phyloP scores from a whole-genome alignment of 2,113 vertebrate species.

The Talpa occidentalis region DNA sequence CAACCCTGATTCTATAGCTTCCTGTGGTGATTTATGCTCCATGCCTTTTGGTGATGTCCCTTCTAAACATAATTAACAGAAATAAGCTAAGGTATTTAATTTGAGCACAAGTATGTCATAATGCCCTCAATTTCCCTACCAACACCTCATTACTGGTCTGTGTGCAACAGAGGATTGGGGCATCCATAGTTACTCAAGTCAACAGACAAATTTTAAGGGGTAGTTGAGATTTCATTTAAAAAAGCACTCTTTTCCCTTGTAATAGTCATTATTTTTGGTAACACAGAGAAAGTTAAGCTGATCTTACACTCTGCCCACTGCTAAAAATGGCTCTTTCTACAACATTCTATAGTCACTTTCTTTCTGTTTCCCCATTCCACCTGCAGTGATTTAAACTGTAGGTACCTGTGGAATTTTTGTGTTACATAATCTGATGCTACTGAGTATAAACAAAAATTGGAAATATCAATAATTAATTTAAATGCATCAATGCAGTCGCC shows the following conservation, averaged over 20 bases:
- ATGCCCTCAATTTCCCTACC: background rate
- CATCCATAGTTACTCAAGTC: background rate
- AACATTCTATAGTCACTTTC: background rate
- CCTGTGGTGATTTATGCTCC: background rate
- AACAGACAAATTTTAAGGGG: background rate
- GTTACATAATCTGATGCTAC: background rate
- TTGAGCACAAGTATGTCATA: background rate
- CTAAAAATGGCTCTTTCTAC: background rate
- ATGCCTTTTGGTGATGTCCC: background rate
- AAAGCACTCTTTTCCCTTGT: background rate
- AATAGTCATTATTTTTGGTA: constrained; percentile 41
- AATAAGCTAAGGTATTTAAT: background rate
- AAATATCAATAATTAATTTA: constrained; percentile 48
- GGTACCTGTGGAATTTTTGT: background rate
- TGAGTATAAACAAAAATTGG: background rate
- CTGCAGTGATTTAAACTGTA: background rate
- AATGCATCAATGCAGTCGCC: background rate
- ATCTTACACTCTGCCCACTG: background rate
- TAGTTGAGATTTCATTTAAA: constrained; percentile 3
- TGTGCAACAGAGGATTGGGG: background rate
- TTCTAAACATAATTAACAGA: constrained; percentile 43
- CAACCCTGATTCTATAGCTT: background rate
- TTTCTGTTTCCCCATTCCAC: background rate
- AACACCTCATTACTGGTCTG: background rate
- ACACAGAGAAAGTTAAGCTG: background rate